These are phyloP conservation scores for Atta cephalotes DNA, from an alignment of 1,140 invertebrate genomes.

Conservation along the genomic window DNA sequence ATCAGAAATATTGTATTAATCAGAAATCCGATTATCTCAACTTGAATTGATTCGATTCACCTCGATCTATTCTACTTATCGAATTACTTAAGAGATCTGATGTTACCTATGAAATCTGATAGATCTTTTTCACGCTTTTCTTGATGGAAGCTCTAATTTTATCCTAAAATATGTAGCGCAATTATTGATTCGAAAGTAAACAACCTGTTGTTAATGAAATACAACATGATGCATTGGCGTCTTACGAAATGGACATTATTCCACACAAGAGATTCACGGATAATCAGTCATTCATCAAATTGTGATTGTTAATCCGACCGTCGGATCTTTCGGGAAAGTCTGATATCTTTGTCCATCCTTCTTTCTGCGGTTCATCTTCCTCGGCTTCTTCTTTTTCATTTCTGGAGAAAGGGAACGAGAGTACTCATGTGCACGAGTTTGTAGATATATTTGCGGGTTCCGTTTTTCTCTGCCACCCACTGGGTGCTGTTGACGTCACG, in stretches of 20 bases:
- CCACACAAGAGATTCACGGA: neutral
- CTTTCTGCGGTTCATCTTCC: neutral
- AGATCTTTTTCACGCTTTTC: neutral
- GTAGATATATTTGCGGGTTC: slow-evolving; percentile 54
- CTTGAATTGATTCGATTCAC: too few species aligned
- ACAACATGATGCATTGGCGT: neutral
- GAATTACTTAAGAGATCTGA: neutral
- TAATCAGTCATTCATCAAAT: slow-evolving; percentile 13
- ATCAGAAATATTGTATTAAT: too few species aligned
- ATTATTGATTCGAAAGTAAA: neutral
- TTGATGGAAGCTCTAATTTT: neutral
- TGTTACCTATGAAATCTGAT: too few species aligned
- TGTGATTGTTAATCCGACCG: neutral
- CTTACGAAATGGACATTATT: neutral
- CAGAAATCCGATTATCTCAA: too few species aligned
- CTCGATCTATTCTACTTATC: too few species aligned
- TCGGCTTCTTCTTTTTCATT: neutral
- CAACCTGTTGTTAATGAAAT: neutral
- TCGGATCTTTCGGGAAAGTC: neutral
- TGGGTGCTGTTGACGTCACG: slow-evolving; percentile 74
- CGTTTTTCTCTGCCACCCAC: slow-evolving; percentile 69
- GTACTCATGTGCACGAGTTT: slow-evolving; percentile 43
- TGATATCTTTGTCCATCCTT: neutral
- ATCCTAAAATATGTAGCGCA: neutral
- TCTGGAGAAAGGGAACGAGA: neutral